phyloP scores from a whole-genome alignment of 2,888 invertebrate species.

The Notodromas monacha region DNA sequence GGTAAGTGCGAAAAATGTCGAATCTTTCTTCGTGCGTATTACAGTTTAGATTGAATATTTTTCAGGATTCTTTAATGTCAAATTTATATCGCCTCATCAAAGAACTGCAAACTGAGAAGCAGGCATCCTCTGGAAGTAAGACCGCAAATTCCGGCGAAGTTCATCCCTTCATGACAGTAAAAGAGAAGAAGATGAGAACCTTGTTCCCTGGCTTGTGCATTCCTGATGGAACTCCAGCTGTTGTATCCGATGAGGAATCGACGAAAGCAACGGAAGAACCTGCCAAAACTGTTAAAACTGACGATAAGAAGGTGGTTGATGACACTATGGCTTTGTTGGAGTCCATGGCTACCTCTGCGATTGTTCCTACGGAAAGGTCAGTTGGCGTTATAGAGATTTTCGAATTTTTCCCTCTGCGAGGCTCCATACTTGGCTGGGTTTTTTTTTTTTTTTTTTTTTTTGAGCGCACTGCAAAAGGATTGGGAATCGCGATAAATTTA shows the following conservation, averaged over 20 bases:
- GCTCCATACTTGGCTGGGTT: no score
- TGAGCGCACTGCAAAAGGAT: background rate
- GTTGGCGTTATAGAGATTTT: no score
- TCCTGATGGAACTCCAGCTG: slow-evolving; percentile 30
- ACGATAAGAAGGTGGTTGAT: slow-evolving; percentile 25
- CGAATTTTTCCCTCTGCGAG: no score
- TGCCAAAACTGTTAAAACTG: slow-evolving; percentile 11
- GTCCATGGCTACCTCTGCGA: slow-evolving; percentile 37
- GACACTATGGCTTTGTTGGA: slow-evolving; percentile 56
- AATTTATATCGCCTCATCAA: slow-evolving; percentile 77
- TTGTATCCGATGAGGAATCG: slow-evolving; percentile 18
- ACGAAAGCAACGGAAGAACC: slow-evolving; percentile 14
- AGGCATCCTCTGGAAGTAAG: slow-evolving; percentile 27
- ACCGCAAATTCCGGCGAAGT: no score
- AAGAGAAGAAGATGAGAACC: no score
- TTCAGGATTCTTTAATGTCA: slow-evolving; percentile 55
- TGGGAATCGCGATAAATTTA: no score
- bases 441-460: background rate
- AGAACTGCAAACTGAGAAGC: slow-evolving; percentile 40
- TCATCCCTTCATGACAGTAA: no score
- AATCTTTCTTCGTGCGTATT: no score
- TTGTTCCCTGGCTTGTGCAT: slow-evolving; percentile 45
- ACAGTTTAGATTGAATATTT: slow-evolving; percentile 6
- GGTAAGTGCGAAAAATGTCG: no score
- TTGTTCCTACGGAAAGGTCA: slow-evolving; percentile 1